Conservation (phyloP, 2,797 vertebrate genomes). For the Pygocentrus nattereri region DNA sequence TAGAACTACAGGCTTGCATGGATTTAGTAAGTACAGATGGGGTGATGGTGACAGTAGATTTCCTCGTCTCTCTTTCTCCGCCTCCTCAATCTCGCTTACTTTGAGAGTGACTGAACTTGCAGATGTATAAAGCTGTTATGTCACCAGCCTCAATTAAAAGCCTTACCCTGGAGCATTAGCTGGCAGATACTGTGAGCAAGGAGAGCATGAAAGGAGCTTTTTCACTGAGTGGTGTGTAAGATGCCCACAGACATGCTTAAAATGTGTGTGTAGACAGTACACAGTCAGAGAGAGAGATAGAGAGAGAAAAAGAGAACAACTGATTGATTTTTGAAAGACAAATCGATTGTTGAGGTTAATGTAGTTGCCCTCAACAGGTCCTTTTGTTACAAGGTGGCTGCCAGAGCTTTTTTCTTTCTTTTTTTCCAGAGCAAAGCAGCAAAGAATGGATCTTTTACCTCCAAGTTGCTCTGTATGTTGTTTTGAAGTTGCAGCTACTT, state of each 20-base stretch:
- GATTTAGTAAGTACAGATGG: not conserved
- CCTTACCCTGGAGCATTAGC: not conserved
- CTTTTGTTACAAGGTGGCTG: not conserved
- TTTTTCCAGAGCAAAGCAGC: no score
- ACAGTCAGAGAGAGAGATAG: not conserved
- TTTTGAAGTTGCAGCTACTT: not conserved
- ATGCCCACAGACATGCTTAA: not conserved
- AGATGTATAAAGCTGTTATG: slow-evolving; percentile 1
- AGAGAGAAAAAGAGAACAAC: not conserved
- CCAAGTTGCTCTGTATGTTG: no score
- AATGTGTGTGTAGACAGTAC: not conserved
- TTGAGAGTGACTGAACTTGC: not conserved
- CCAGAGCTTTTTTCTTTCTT: not conserved
- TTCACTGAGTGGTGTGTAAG: not conserved
- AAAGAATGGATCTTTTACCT: no score
- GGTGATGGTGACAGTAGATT: not conserved
- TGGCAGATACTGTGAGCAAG: not conserved
- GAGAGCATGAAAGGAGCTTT: not conserved
- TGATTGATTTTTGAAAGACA: not conserved
- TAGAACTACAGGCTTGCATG: no score
- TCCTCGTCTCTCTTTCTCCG: not conserved
- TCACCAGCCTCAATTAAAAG: slow-evolving; percentile 1
- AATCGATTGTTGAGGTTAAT: not conserved
- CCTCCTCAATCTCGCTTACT: not conserved
- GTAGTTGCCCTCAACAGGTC: slow-evolving; percentile 4